Conservation (phyloP, 2,113 vertebrate species). For the Vombatus ursinus region DNA sequence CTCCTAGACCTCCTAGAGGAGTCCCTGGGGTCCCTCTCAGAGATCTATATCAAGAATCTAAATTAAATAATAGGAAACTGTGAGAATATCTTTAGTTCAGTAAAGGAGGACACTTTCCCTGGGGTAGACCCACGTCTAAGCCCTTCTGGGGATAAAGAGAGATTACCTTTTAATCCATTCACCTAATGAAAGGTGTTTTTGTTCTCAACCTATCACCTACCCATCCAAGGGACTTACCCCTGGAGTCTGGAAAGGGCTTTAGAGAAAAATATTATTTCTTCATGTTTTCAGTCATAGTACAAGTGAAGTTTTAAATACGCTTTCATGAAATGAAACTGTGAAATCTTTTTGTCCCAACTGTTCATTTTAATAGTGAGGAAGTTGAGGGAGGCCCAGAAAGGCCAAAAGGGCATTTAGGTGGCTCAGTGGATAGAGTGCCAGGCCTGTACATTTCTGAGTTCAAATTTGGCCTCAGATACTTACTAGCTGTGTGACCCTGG, state of each 20-base stretch:
- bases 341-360: not conserved
- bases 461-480: not conserved
- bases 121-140: not conserved
- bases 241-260: not conserved
- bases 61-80: not conserved
- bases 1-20: not conserved
- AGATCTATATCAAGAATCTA: not conserved
- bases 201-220: not conserved
- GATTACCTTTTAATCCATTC: not conserved
- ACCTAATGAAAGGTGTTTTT: not conserved
- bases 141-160: not conserved
- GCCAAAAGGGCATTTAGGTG: not conserved
- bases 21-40: not conserved
- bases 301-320: not conserved
- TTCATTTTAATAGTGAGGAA: not conserved
- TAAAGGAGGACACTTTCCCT: not conserved
- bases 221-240: not conserved
- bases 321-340: not conserved
- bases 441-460: not conserved
- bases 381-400: not conserved
- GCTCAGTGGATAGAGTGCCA: not conserved
- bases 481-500: not conserved
- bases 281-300: not conserved
- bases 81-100: not conserved
- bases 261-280: not conserved